Conservation (phyloP, 2,113 vertebrate species). For the Mohoua ochrocephala region DNA sequence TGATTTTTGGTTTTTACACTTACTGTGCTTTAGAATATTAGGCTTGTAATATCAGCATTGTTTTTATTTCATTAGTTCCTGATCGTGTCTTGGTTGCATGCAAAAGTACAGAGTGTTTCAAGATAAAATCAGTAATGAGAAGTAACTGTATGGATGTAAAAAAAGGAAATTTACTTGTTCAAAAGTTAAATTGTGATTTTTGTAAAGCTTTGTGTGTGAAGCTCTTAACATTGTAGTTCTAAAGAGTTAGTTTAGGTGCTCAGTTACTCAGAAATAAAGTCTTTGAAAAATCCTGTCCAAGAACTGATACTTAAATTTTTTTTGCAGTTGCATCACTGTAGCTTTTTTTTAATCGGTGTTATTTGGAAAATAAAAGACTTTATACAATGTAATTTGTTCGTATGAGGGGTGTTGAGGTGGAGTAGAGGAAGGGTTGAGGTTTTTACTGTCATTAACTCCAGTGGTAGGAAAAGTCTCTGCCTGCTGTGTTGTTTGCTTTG, state of each 20-base stretch:
- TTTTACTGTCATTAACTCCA: neutral
- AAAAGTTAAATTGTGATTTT: neutral
- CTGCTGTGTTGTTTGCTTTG: neutral
- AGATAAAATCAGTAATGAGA: neutral
- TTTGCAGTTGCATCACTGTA: neutral
- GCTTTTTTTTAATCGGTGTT: neutral
- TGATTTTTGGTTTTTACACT: neutral
- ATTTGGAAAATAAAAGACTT: neutral
- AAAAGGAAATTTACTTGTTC: neutral
- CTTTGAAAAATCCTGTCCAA: neutral
- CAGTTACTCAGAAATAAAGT: neutral
- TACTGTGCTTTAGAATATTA: neutral
- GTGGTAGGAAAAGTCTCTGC: neutral
- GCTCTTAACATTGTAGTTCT: neutral
- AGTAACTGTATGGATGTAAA: neutral
- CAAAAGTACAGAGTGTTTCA: neutral
- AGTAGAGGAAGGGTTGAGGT: neutral
- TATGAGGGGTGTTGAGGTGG: neutral
- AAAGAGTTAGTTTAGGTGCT: neutral
- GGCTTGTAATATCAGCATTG: neutral
- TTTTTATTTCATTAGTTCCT: neutral
- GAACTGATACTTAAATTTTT: neutral
- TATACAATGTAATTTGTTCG: neutral
- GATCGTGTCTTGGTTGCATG: neutral
- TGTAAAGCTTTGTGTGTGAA: neutral